Evolutionary conservation across 2,888 invertebrate species (phyloP), one percentile per base, ranked within the genome.

Genomic region (Carabus problematicus): DNA sequence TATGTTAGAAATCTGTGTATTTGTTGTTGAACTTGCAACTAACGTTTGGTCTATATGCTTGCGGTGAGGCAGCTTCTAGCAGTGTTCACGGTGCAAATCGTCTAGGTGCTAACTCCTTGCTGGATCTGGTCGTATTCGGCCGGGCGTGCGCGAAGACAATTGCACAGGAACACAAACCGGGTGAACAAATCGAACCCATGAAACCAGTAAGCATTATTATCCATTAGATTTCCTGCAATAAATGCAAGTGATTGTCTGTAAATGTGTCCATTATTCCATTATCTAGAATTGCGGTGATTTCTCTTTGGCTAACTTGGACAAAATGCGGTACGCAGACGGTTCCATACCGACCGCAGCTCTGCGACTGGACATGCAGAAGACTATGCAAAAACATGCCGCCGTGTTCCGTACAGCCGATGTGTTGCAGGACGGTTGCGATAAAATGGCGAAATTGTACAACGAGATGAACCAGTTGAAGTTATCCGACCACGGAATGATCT

Each of bases 21-120:
- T n/a, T n/a, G n/a, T n/a, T n/a, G n/a, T n/a, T n/a, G n/a, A n/a
- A n/a, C n/a, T n/a, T n/a, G n/a, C n/a, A n/a, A n/a, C n/a, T n/a
- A n/a, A n/a, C n/a, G n/a, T n/a, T n/a, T 6, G 99, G 99, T 0
- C 85, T 99, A 64, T 95, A 96, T 79, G 97, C 98, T 0, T 94
- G 94, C 72, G 99, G 99, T 41, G 99, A 99, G 83, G 88, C 93
- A 9, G 95, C 93, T 1, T 97, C 95, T 78, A 94, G 95, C 19
- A 98, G 98, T 0, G 99, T 99, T 67, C 99, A 99, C 82, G 99
- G 99, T 74, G 99, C 99, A 71, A 99, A 99, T 85, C 88, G 99
- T 49, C 88, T 99, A 58, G 99, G 99, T 72, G 98, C 99, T 70
- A 99, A 99, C 85, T 99, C 99, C 0, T 86, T 99, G 73, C 86